phyloP scores from a whole-genome alignment of 2,113 vertebrate genomes.

The Eleginops maclovinus region DNA sequence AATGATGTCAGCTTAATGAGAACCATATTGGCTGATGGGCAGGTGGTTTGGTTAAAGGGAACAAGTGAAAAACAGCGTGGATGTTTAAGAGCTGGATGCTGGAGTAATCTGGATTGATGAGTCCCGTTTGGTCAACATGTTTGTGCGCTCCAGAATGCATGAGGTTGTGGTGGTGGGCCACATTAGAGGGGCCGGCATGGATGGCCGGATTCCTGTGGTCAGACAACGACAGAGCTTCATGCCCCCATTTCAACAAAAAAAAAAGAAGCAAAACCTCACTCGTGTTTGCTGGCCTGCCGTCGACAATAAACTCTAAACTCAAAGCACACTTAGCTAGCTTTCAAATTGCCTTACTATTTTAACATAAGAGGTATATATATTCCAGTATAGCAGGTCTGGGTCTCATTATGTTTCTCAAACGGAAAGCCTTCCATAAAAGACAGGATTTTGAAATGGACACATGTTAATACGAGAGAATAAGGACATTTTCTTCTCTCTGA shows the following conservation, averaged over 20 bases:
- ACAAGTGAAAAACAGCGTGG: conserved; percentile 83
- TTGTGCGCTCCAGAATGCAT: conserved; percentile 84
- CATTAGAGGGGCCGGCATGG: conserved; percentile 77
- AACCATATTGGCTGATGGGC: conserved; percentile 74
- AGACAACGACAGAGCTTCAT: conserved; percentile 77
- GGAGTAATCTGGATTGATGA: conserved; percentile 82
- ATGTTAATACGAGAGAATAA: conserved; percentile 35
- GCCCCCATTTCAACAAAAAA: conserved; percentile 66
- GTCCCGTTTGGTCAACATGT: conserved; percentile 85
- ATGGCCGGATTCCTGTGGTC: conserved; percentile 82
- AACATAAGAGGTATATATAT: conserved; percentile 36
- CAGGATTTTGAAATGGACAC: conserved; percentile 45
- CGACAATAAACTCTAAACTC: conserved; percentile 72
- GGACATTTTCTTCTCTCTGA: conserved; percentile 43
- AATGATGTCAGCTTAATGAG: conserved; percentile 67
- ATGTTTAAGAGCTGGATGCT: conserved; percentile 76
- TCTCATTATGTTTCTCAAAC: conserved; percentile 40
- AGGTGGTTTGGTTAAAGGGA: conserved; percentile 81
- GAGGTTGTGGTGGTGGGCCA: conserved; percentile 81
- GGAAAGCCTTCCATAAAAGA: conserved; percentile 45
- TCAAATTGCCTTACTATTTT: conserved; percentile 52
- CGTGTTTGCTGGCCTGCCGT: conserved; percentile 74
- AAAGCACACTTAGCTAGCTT: conserved; percentile 42
- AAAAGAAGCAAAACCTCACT: conserved; percentile 60
- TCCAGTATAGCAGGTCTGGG: conserved; percentile 21